Evolutionary conservation across 1,140 invertebrate genomes (phyloP).

Genomic region (Octopus bimaculoides): DNA sequence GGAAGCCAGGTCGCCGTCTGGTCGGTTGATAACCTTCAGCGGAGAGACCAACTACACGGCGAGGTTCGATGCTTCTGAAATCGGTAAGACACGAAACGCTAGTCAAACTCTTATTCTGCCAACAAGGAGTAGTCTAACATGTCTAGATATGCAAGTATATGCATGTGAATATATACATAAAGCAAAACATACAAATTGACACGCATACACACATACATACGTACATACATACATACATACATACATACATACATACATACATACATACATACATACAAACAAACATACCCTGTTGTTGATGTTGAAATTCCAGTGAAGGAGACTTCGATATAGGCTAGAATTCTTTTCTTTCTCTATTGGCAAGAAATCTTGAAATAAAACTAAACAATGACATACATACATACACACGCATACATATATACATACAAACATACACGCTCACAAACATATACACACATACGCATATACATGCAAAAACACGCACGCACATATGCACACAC

Average conservation of each 20-base stretch:
- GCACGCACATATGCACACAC: no score
- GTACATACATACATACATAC: neutral
- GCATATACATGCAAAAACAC: no score
- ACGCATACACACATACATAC: neutral
- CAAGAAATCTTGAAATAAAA: no score
- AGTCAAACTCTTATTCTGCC: neutral
- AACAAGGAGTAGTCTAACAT: no score
- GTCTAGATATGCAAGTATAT: neutral
- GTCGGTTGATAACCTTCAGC: slow-evolving; percentile 42
- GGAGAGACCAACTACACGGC: slow-evolving; percentile 45
- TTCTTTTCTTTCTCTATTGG: no score
- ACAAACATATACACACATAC: no score
- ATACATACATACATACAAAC: neutral
- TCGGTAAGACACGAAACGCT: slow-evolving; percentile 28
- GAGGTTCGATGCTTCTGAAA: slow-evolving; percentile 40
- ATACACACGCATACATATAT: no score
- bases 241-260: neutral
- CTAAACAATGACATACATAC: no score
- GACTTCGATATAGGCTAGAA: no score
- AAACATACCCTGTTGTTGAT: no score
- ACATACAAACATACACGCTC: no score
- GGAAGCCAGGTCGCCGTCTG: slow-evolving; percentile 42
- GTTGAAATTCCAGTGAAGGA: no score
- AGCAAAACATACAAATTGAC: neutral
- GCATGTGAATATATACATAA: neutral